Base-by-base conservation (phyloP, 1,140 invertebrate species). In the Penaeus vannamei region DNA sequence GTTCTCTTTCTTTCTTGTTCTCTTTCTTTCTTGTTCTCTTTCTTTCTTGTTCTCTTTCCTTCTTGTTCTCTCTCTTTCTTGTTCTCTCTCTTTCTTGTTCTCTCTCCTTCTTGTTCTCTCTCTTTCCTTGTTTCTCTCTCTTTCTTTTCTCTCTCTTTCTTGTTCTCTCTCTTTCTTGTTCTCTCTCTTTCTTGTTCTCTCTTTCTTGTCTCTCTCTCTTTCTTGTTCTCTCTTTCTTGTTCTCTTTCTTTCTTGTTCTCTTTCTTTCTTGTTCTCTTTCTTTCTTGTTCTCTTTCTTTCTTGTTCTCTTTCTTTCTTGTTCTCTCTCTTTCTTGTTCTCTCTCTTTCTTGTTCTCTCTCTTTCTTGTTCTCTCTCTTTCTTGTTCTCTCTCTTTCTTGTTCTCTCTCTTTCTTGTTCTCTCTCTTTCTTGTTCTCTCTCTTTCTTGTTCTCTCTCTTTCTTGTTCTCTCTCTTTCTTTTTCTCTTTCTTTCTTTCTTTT, bases 11-110 rank as follows among this genome's bases (percentile, higher is more conserved):
- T 81, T 46, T 81, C 82, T 84, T 26, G 61, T 61, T 62, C 82
- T 84, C 80, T 82, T 46, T 82, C 80, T 82, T 46, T 82, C 82
- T 84, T 5, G 60, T 60, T 84, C 82, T 84, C 82, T 84, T 60
- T 84, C 60, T 84, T 60, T 84, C 83, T 85, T 17, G 23, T 81
- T 42, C 79, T 17, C 42, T 42, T 42, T 66, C 53, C 84, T 85
- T 36, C 72, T 66, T 85, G 29, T 85, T 66, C 23, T 23, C 69
- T 32, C 7, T 72, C 69, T 23, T 72, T 72, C 36, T 26, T 23
- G 8, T 12, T 76, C 72, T 72, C 83, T 84, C 83, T 84, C 83
- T 76, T 36, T 66, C 61, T 80, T 29, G 4, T 61, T 36, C 61
- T 7, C 60, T 46, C 82, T n/a, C 36, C 8, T 17, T 79, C 36